Conservation (phyloP, 2,113 vertebrate species). For the Caranx melampygus region DNA sequence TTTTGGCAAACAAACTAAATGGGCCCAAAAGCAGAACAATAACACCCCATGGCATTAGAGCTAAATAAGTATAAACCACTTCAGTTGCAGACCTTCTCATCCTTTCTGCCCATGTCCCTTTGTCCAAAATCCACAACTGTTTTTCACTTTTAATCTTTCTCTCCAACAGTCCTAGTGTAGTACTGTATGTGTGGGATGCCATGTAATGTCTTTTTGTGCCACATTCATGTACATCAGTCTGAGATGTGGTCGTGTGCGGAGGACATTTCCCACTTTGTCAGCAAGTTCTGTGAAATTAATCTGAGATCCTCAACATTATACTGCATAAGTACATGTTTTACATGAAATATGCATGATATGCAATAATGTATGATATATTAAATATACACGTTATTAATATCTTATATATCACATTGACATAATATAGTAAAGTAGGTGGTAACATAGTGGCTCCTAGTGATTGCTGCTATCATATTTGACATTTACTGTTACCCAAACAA, state of each 20-base stretch:
- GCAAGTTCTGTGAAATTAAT: conserved; percentile 24
- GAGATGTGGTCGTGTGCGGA: conserved; percentile 30
- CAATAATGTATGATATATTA: conserved; percentile 51
- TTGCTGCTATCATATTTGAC: conserved; percentile 28
- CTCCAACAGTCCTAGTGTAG: too few relatives aligned
- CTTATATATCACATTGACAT: conserved; percentile 41
- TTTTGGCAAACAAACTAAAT: too few relatives aligned
- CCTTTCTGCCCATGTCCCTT: too few relatives aligned
- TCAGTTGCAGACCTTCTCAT: too few relatives aligned
- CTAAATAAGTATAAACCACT: too few relatives aligned
- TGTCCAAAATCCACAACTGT: too few relatives aligned
- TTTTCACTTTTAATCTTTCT: too few relatives aligned
- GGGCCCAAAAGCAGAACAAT: too few relatives aligned
- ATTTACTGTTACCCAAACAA: conserved; percentile 41
- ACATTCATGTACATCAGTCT: conserved; percentile 37
- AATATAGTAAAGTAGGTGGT: conserved; percentile 25
- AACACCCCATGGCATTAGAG: too few relatives aligned
- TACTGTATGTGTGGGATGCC: too few relatives aligned
- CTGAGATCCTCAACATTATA: conserved; percentile 25
- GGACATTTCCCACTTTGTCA: conserved; percentile 44
- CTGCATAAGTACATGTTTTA: conserved; percentile 20
- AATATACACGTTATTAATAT: conserved; percentile 56
- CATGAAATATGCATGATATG: conserved; percentile 62
- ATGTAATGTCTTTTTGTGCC: background rate
- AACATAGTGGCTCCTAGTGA: conserved; percentile 25